Evolutionary conservation across 2,113 vertebrate genomes (phyloP), one percentile per base, ranked within the genome.

Genomic region (Myotis lucifugus): DNA sequence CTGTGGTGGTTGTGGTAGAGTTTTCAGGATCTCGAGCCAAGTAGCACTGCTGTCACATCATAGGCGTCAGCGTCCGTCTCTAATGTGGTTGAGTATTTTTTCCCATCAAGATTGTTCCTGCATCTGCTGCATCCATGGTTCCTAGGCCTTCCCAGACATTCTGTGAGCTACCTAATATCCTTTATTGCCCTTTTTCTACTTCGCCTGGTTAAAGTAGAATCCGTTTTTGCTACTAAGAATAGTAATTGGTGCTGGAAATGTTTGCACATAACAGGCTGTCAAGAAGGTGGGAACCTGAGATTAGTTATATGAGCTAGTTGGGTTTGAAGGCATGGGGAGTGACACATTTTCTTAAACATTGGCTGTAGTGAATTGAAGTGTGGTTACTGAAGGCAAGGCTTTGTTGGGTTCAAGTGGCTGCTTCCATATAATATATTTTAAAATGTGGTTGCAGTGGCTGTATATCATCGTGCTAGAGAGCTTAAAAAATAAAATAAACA

Each of bases 251-350:
- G 7, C 78, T 95, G 23, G 66, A 88, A 74, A 69, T 93, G 48
- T 93, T 96, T 85, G n/a, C 61, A 52, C 50, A n/a, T 73, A 73
- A 25, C 6, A 70, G 61, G 83, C 48, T 78, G 18, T 83, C 32
- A 81, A 90, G 54, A 37, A 94, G 92, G 70, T 78, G 64, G 76
- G 74, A 56, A 61, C 67, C 46, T 54, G 54, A 25, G 25, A 77
- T 91, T 85, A 79, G 25, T 85, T 82, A n/a, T 79, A 78, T 67
- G 70, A 64, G 78, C 32, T 88, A 25, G 48, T 78, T 94, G 54
- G 23, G 32, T 77, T 82, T 93, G 54, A 82, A 96, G 23, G 32
- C 14, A 40, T 37, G 70, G 32, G 1, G 29, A 95, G 8, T 37
- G 46, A 86, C 85, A 72, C 27, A 48, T 90, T 91, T 95, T 85